Conservation (phyloP, 2,797 vertebrate species). For the Pelodytes ibericus region DNA sequence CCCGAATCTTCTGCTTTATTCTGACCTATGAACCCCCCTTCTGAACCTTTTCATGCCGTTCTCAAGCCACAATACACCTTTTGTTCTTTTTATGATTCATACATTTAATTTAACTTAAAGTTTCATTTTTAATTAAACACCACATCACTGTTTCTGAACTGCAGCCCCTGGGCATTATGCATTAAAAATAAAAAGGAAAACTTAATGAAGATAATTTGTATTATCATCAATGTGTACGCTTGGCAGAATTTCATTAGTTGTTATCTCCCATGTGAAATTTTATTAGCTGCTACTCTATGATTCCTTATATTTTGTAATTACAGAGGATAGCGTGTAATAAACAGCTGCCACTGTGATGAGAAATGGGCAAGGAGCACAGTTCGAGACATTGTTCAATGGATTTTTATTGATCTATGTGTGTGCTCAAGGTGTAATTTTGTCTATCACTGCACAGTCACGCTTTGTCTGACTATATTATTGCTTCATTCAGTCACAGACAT, state of each 20-base stretch:
- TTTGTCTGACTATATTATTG: too few relatives aligned
- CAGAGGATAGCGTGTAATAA: neutral
- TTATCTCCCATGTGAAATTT: neutral
- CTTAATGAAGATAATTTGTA: constrained; percentile 35
- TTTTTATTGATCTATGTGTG: neutral
- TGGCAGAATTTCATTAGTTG: constrained; percentile 11
- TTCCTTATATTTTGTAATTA: constrained; percentile 30
- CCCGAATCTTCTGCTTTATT: too few relatives aligned
- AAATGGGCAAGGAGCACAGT: constrained; percentile 7
- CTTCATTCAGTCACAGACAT: too few relatives aligned
- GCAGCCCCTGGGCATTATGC: neutral
- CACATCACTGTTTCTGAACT: neutral
- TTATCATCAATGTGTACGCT: constrained; percentile 5
- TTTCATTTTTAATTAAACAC: constrained; percentile 38
- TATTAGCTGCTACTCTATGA: constrained; percentile 5
- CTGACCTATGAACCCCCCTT: too few relatives aligned
- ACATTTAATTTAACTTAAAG: neutral
- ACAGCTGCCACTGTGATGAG: neutral
- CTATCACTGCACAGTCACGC: neutral
- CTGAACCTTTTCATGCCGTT: too few relatives aligned
- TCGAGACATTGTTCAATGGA: neutral
- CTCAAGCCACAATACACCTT: too few relatives aligned
- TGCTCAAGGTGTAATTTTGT: constrained; percentile 7
- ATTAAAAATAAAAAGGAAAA: too few relatives aligned
- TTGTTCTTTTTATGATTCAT: too few relatives aligned